Conservation (phyloP, 2,797 vertebrate genomes). For the Nyctibius grandis region DNA sequence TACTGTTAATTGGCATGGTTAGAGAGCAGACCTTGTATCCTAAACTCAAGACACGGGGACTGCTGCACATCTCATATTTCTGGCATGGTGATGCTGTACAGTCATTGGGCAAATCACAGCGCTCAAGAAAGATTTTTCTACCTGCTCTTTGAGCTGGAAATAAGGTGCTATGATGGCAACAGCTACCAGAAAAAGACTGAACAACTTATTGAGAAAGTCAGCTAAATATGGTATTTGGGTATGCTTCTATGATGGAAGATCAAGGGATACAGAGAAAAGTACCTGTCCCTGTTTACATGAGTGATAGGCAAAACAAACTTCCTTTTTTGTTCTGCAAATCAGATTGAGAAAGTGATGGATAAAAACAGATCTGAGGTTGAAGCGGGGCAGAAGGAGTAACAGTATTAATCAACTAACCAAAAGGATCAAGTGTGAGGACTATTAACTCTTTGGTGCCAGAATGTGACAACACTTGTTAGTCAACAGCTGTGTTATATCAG, state of each 20-base stretch:
- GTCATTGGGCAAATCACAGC: background rate
- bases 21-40: background rate
- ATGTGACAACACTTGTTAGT: background rate
- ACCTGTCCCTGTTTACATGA: background rate
- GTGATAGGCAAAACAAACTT: background rate
- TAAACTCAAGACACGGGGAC: slow-evolving; percentile 2
- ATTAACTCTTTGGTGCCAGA: background rate
- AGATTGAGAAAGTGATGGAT: background rate
- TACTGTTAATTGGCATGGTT: slow-evolving; percentile 27
- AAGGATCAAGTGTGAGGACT: background rate
- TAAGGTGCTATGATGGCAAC: background rate
- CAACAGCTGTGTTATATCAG: background rate
- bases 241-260: background rate
- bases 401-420: background rate
- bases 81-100: background rate
- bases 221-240: background rate
- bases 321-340: background rate
- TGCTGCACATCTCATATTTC: background rate
- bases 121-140: background rate
- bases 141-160: slow-evolving; percentile 2
- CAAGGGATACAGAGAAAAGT: background rate
- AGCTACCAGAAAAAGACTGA: slow-evolving; percentile 10
- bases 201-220: background rate
- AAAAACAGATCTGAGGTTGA: slow-evolving; percentile 3
- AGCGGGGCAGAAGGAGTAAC: background rate